Evolutionary conservation across 2,888 invertebrate species (phyloP), one percentile per base, ranked within the genome.

Genomic region (Lasioglossum malachurum): DNA sequence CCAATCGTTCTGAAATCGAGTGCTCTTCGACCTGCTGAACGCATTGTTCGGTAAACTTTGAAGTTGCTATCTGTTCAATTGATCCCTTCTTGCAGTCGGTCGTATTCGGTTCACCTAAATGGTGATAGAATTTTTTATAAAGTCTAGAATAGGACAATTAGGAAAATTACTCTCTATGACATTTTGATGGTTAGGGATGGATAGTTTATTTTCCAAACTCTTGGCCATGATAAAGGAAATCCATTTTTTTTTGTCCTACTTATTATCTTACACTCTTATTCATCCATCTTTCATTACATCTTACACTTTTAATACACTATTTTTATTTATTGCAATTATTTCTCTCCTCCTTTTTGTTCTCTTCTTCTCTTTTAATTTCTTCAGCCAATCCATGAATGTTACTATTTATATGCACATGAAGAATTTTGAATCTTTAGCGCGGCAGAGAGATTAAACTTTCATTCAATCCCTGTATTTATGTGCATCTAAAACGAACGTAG

Each of bases 1-100:
- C 88, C 88, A 89, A 89, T 31, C 71, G 31, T n/a, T 53, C 53
- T 41, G 67, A 71, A 67, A 78, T 41, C 44, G 44, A 27, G 35
- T 53, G 23, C 53, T 31, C 27, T 46, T 72, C 72, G 19, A 44
- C 3, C 27, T 16, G 16, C 44, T 72, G 44, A 27, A 72, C 72
- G 72, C 44, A 27, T 46, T 27, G 44, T 67, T 67, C 27, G 35
- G 31, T 19, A 53, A n/a, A 53, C 53, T 53, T 53, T 53, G 53
- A n/a, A 10, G 23, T n/a, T 53, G 23, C 31, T 16, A 67, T 31
- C 35, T 67, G 23, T 67, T 67, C 19, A 35, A 67, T 35, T 8
- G 35, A 67, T 35, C 19, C 5, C 53, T 3, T 7, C 53, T 23
- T 10, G 23, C 53, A 53, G 23, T 23, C 10, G 53, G 3, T 53